Conservation (phyloP, 2,888 invertebrate species). For the Lithophane socia region DNA sequence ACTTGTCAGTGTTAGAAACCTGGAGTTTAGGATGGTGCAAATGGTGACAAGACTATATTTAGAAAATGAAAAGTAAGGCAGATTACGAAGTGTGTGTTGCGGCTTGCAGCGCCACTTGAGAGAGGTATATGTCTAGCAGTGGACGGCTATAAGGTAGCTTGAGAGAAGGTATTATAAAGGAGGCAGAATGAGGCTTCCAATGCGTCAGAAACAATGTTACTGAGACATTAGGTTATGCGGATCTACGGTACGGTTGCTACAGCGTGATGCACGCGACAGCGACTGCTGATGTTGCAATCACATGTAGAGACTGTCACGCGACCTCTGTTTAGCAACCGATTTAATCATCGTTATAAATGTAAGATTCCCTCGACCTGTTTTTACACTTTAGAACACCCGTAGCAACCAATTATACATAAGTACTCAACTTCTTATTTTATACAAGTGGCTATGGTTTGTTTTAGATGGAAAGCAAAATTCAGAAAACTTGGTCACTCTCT, state of each 20-base stretch:
- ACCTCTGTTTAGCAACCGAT: constrained; percentile 71
- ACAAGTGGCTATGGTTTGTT: neutral
- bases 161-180: neutral
- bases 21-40: constrained; percentile 6
- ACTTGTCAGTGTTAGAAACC: neutral
- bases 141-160: neutral
- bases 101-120: neutral
- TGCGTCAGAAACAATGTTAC: constrained; percentile 64
- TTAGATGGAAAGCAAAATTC: neutral
- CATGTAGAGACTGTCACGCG: constrained; percentile 79
- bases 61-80: neutral
- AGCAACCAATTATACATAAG: neutral
- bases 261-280: constrained; percentile 82
- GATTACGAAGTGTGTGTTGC: neutral
- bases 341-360: constrained; percentile 65
- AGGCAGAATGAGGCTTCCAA: neutral
- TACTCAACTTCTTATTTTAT: neutral
- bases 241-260: constrained; percentile 79
- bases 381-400: constrained; percentile 16
- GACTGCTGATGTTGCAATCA: constrained; percentile 76
- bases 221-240: constrained; percentile 76
- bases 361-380: constrained; percentile 61
- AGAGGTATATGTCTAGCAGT: neutral
- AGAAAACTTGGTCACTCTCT: neutral
- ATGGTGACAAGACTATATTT: neutral